Base-by-base conservation (phyloP, 1,140 invertebrate species). In the Conus betulinus region DNA sequence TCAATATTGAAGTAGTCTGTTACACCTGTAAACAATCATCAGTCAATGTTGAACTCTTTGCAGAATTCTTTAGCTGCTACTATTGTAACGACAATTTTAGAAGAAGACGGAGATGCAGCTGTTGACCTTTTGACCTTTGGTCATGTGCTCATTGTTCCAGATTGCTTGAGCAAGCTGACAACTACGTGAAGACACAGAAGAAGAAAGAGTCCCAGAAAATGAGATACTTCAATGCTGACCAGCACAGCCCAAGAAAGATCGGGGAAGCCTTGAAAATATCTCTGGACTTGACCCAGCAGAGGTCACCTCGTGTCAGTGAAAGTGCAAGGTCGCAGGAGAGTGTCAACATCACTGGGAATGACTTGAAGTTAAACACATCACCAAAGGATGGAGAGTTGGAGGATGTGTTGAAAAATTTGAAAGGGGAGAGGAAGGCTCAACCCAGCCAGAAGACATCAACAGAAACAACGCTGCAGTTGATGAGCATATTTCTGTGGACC, bases 161-260 rank as follows among this genome's bases (percentile, higher is more conserved):
- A 51, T 15, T 87, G 52, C 10, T 87, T 11, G 71, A 78, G 13
- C 4, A 78, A 39, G 85, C 85, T 6, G 85, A 87, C 23, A 55
- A 57, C 5, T 87, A 25, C 25, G 85, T 87, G 23, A 53, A 87
- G 71, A 57, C n/a, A 25, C 85, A 79, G 74, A 87, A 76, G 52
- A 78, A 76, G 74, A 76, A 76, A 51, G 74, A 78, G 23, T 15
- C 85, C 10, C 63, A 74, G 13, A 87, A 78, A 53, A 87, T 87
- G 5, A 87, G 57, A 20, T 52, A 53, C 8, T 78, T 87, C 51
- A 76, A 74, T 6, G 85, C 85, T 23, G 74, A 87, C 25, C 3
- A 11, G 13, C 79, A 11, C 39, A 51, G 79, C 23, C 17, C 51
- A 4, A 20, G 79, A 23, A 53, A 53, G 51, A 55, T 23, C 10